Base-by-base conservation (phyloP, 2,797 vertebrate genomes). In the Simalia tracyae region DNA sequence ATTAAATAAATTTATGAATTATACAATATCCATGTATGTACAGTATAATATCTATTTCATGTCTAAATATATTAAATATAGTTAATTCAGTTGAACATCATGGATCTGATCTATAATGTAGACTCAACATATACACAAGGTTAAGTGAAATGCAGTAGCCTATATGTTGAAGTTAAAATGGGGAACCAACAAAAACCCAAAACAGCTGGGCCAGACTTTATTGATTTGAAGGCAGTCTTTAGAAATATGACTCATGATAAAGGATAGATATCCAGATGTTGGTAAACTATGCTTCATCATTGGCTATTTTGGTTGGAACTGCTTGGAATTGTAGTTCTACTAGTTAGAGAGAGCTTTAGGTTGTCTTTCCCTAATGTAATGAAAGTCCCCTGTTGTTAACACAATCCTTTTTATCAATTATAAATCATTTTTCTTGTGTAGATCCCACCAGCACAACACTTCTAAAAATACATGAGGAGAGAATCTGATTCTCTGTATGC, bases 61-160 rank as follows among this genome's bases (percentile, higher is more conserved):
- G 1, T 8, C 31, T 76, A 42, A 42, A 76, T 76, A 19, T 22
- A 4, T 36, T 92, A 89, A 93, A 96, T 8, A 56, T 54, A 87
- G 61, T 87, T 90, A 17, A 24, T 50, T 46, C 4, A 90, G n/a
- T 17, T 63, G 59, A 87, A 91, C 14, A 56, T 61, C 31, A 72
- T 42, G 59, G 59, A 10, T 46, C 19, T 59, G 9, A 59, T 59
- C 56, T 68, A 85, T 60, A 61, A 42, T 8, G 11, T 2, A 50
- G 14, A n/a, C 15, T 31, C 46, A 87, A 63, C 63, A 31, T 12
- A 28, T 0, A 0, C 42, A 42, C 28, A 54, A 72, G n/a, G 24
- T 24, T 57, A 46, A 60, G 50, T 8, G 11, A 24, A 72, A 15
- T 5, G 42, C 46, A n/a, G 19, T 4, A 76, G n/a, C 28, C 17